Percentiles rank a stretch among this genome's conserved stretches.
phyloP scores from a whole-genome alignment of 2,113 vertebrate genomes.

The Alligator mississippiensis region DNA sequence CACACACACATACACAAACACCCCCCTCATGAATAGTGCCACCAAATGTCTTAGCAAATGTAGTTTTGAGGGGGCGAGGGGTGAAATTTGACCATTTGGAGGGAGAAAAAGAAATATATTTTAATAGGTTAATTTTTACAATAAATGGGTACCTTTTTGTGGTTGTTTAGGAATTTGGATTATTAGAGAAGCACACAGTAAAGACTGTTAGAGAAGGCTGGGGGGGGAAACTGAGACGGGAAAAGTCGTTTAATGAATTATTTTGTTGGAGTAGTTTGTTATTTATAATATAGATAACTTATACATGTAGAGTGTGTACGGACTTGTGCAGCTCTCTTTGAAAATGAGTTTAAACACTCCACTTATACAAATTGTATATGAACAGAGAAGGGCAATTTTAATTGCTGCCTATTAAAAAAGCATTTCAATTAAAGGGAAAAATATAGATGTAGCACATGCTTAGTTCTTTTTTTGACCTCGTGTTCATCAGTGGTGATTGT shows the following conservation, averaged over 20 bases:
- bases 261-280: background rate
- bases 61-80: background rate
- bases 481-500: conserved; percentile 22
- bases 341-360: background rate
- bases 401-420: conserved; percentile 52
- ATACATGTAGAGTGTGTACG: background rate
- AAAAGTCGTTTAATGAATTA: background rate
- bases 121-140: background rate
- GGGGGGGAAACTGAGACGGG: fast-evolving
- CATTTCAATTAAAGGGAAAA: conserved; percentile 50
- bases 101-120: background rate
- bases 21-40: background rate
- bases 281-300: background rate
- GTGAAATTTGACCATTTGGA: background rate
- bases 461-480: conserved; percentile 23
- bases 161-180: background rate
- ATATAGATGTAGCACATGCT: background rate
- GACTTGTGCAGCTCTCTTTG: background rate
- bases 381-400: conserved; percentile 31
- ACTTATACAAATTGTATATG: background rate
- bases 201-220: background rate
- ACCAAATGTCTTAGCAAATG: background rate
- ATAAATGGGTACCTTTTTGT: background rate
- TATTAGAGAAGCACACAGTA: background rate
- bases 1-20: too few relatives aligned